A percentile compares a stretch with the other conserved stretches of the same genome.
Conservation (phyloP, 1,140 invertebrate species). For the Colletes gigas region DNA sequence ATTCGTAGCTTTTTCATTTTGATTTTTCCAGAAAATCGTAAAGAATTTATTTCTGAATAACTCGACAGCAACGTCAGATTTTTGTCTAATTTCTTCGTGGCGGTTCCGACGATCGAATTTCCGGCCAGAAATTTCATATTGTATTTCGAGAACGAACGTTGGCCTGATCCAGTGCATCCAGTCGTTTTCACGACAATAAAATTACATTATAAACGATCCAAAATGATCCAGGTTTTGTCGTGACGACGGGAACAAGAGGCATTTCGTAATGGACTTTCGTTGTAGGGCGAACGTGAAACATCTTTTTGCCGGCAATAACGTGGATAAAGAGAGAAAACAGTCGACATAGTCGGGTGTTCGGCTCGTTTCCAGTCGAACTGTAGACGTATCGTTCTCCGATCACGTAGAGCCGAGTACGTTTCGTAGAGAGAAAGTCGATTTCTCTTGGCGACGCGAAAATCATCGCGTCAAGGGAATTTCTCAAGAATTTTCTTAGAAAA, state of each 20-base stretch:
- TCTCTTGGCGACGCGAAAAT: slow-evolving; percentile 6
- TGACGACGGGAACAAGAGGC: slow-evolving; percentile 20
- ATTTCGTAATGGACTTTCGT: slow-evolving; percentile 64
- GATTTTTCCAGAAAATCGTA: too few relatives aligned
- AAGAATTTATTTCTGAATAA: too few relatives aligned
- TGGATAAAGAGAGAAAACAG: slow-evolving; percentile 48
- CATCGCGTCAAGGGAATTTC: slow-evolving; percentile 17
- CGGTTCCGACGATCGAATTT: background rate
- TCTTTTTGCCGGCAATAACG: slow-evolving; percentile 61
- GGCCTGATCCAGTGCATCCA: background rate
- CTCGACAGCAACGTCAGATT: too few relatives aligned
- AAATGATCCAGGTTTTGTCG: slow-evolving; percentile 40
- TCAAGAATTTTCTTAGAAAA: slow-evolving; percentile 17
- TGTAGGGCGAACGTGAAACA: slow-evolving; percentile 56
- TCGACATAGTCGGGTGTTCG: slow-evolving; percentile 30
- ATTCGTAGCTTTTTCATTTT: too few relatives aligned
- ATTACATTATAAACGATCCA: slow-evolving; percentile 9
- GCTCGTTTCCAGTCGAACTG: slow-evolving; percentile 35
- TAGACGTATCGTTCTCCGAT: slow-evolving; percentile 62
- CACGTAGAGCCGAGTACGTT: slow-evolving; percentile 57
- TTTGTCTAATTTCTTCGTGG: too few relatives aligned
- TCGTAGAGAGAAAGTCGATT: slow-evolving; percentile 28
- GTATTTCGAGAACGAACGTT: background rate
- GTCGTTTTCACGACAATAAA: background rate
- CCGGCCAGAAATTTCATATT: background rate